phyloP scores from a whole-genome alignment of 2,113 vertebrate genomes.

The Falco punctatus region DNA sequence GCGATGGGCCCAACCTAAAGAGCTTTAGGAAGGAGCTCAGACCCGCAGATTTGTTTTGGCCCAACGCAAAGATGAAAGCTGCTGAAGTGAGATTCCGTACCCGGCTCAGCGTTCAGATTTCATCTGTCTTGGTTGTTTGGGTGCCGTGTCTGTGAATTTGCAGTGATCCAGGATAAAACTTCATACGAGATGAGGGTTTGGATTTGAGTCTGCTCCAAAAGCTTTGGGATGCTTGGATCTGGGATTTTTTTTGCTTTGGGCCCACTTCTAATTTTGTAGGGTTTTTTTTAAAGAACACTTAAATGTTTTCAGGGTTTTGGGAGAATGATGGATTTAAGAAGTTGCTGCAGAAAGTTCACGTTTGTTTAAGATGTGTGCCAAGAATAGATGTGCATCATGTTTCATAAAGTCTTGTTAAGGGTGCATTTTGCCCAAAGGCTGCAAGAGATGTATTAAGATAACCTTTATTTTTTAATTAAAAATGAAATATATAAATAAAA shows the following conservation, averaged over 20 bases:
- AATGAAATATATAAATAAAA: conserved; percentile 73
- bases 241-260: conserved; percentile 16
- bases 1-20: not conserved
- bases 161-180: conserved; percentile 30
- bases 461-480: conserved; percentile 85
- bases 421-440: conserved; percentile 69
- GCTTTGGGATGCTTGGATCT: conserved; percentile 13
- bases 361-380: conserved; percentile 73
- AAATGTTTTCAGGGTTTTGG: conserved; percentile 30
- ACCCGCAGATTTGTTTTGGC: not conserved
- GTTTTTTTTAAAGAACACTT: conserved; percentile 53
- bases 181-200: conserved; percentile 59
- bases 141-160: not conserved
- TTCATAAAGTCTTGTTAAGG: conserved; percentile 66
- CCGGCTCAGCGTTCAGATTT: not conserved
- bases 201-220: conserved; percentile 68
- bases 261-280: conserved; percentile 25
- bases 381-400: conserved; percentile 54
- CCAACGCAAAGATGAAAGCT: not conserved
- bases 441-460: conserved; percentile 78
- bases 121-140: not conserved
- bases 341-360: conserved; percentile 50
- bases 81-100: not conserved
- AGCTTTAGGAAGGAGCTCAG: not conserved
- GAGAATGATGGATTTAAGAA: conserved; percentile 40